Base-by-base conservation (phyloP, 2,113 vertebrate genomes). In the Oncorhynchus keta region DNA sequence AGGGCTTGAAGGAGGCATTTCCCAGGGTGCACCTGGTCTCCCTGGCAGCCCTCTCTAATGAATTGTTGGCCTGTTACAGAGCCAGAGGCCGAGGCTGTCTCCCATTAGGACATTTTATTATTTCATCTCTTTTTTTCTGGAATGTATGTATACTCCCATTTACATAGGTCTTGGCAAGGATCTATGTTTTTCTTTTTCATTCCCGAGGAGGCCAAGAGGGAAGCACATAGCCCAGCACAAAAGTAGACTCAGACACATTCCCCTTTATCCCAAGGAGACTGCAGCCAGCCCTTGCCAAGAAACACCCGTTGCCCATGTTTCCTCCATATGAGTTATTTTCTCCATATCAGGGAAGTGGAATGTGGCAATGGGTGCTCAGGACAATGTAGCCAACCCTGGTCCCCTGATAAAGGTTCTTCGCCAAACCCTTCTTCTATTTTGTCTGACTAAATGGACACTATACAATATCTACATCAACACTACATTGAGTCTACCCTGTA, bases 221-320 rank as follows among this genome's bases (percentile, higher is more conserved):
- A 80, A 70, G 77, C 59, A 68, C 80, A 80, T 65, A 82, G 75
- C 48, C 61, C 55, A 62, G 77, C 49, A 74, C 72, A 85, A 76
- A 83, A 81, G 62, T 76, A 79, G 77, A 79, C 79, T 67, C 78
- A 78, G 78, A 87, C 72, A 85, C 83, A 84, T 87, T 86, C 79
- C 73, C 71, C 75, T 83, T 83, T 74, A 86, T 82, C 79, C 85
- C 59, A 45, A 67, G 49, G 72, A 83, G 66, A 80, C 55, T 66
- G 51, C 73, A 78, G 59, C 49, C 12, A 68, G 77, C 5, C 22
- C n/a, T 3, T 72, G 78, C 83, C 80, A 86, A 90, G 82, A 89
- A 84, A 87, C 82, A 76, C 57, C 70, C 48, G 30, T 80, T 81
- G 35, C 76, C 79, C 55, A 65, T 68, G 76, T 79, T 84, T 86